Evolutionary conservation across 2,888 invertebrate species (phyloP), one percentile per base, ranked within the genome.

Genomic region (Rhaphigaster nebulosa): DNA sequence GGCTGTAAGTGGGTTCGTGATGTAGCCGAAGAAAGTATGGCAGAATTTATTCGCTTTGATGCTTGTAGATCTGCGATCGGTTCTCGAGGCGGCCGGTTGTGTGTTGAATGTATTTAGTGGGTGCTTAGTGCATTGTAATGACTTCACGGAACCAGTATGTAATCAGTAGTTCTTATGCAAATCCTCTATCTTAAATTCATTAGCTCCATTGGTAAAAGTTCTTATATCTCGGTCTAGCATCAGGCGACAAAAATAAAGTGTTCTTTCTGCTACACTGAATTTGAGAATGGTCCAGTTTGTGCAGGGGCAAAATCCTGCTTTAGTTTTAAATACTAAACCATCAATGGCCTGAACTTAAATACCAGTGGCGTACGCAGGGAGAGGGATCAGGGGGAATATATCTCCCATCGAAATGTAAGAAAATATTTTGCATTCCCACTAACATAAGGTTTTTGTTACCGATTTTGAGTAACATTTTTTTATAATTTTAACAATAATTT

Each of bases 41-140:
- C 13, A 45, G 84, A 84, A 84, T 84, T 84, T 84, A 84, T 84
- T 84, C 84, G 26, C 45, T 84, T 84, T 50, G 84, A 84, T 84
- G 26, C 45, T 84, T 84, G 84, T 84, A 84, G 41, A 84, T 84
- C 80, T 45, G 38, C 41, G 26, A 80, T 80, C 41, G 38, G 80
- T 4, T 41, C 80, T n/a, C 45, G n/a, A 50, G 45, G 84, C 13
- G 84, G 80, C 76, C 20, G 38, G 38, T 20, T 26, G 60, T n/a
- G 60, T 60, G 60, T 38, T 76, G 70, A 76, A 76, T 84, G 45
- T 45, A 84, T 84, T 80, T 80, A 80, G 41, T 80, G 80, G 80
- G 80, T 80, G 80, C 80, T 80, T 84, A 84, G 84, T 45, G 84
- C 84, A 84, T 84, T 84, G 84, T 84, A 84, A 84, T 84, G 45